A percentile compares a stretch with the other conserved stretches of the same genome.
Conservation (phyloP, 2,113 vertebrate species). For the Rhadina sibilatrix region DNA sequence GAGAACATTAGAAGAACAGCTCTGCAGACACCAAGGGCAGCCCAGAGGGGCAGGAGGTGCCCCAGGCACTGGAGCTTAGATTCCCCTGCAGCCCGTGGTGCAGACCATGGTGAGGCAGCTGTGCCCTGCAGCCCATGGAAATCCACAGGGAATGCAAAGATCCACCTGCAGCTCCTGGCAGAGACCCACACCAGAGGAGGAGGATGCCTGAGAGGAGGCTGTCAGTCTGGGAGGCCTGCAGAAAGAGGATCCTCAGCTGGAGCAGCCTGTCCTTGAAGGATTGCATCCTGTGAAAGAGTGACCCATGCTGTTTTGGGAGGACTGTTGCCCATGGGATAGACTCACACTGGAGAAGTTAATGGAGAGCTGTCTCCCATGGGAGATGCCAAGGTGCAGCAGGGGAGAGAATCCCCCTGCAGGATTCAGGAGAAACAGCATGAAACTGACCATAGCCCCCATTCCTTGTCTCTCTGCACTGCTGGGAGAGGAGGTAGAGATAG, state of each 20-base stretch:
- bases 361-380: not conserved
- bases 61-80: accelerated
- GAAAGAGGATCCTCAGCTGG: not conserved
- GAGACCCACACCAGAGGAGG: accelerated
- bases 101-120: not conserved
- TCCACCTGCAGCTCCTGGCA: accelerated
- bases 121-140: not conserved
- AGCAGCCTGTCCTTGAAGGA: not conserved
- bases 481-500: not conserved
- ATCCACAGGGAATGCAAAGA: accelerated
- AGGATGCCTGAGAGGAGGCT: not conserved
- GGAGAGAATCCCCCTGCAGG: not conserved
- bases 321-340: too few species aligned
- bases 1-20: not conserved
- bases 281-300: accelerated
- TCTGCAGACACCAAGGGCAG: not conserved
- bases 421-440: not conserved
- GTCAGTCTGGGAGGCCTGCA: accelerated
- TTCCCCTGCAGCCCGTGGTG: accelerated
- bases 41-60: not conserved
- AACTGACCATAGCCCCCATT: too few species aligned
- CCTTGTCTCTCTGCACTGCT: not conserved
- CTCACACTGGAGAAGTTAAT: not conserved
- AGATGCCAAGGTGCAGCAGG: not conserved
- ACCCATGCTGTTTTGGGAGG: accelerated